phyloP scores from a whole-genome alignment of 2,888 invertebrate genomes.

The Tenthredo livida region DNA sequence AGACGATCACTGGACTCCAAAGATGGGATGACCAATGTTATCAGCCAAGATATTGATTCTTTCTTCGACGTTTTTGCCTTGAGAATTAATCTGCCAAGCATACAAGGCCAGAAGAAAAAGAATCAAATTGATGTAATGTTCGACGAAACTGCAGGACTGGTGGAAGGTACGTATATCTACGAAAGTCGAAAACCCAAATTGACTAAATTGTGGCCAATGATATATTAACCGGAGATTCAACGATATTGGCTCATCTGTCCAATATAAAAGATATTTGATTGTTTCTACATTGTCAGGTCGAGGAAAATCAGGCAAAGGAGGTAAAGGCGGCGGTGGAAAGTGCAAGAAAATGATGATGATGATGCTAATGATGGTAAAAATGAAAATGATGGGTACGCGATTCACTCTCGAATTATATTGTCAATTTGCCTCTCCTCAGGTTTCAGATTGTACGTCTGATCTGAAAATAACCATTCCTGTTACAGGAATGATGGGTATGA shows the following conservation, averaged over 20 bases:
- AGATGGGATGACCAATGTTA: constrained; percentile 71
- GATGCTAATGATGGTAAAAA: constrained; percentile 83
- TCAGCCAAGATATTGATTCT: constrained; percentile 80
- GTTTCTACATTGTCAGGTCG: constrained; percentile 17
- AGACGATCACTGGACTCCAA: constrained; percentile 58
- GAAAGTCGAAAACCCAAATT: neutral
- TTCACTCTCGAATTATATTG: neutral
- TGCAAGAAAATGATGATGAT: constrained; percentile 85
- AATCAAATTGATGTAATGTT: constrained; percentile 74
- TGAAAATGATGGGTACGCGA: constrained; percentile 81
- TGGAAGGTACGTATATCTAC: constrained; percentile 67
- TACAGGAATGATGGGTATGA: constrained; percentile 82
- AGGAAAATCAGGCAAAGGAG: constrained; percentile 59
- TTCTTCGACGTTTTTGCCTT: constrained; percentile 82
- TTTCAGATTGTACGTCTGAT: constrained; percentile 1
- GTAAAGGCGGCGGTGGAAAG: constrained; percentile 76
- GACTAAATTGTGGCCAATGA: neutral
- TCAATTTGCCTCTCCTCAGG: constrained; percentile 1
- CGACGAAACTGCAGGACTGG: constrained; percentile 66
- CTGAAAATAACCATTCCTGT: constrained; percentile 49
- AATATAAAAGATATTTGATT: constrained; percentile 22
- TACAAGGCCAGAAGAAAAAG: constrained; percentile 67
- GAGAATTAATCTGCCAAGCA: constrained; percentile 71
- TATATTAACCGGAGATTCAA: neutral
- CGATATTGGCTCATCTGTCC: neutral